These are phyloP conservation scores for Tiliacea aurago DNA, from an alignment of 2,888 invertebrate species.

Conservation along the genomic window DNA sequence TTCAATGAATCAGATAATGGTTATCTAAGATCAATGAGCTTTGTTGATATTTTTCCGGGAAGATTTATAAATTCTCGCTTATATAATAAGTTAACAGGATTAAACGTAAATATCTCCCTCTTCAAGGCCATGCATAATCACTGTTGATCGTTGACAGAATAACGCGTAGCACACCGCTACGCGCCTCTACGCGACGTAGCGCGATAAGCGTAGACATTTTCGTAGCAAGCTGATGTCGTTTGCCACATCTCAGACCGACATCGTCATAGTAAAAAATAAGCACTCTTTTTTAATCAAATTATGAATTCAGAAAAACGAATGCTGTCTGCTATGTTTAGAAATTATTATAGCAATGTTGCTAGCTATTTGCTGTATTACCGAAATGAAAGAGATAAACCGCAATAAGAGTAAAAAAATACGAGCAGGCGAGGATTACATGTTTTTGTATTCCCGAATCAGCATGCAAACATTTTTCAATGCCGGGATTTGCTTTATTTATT, in stretches of 20 bases:
- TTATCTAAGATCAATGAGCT: conserved; percentile 55
- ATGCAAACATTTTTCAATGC: conserved; percentile 59
- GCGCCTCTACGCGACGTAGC: conserved; percentile 30
- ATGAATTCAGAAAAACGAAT: neutral
- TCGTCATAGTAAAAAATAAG: neutral
- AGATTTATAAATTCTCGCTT: conserved; percentile 23
- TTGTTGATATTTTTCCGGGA: conserved; percentile 28
- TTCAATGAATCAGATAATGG: conserved; percentile 42
- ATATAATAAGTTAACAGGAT: neutral
- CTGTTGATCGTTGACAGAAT: conserved; percentile 11
- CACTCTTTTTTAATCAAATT: neutral
- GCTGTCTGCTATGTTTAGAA: conserved; percentile 4
- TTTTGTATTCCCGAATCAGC: conserved; percentile 58
- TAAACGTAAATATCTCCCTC: neutral
- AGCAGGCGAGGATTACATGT: conserved; percentile 47
- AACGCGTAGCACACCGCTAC: conserved; percentile 21
- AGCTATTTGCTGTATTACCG: conserved; percentile 27
- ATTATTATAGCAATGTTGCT: conserved; percentile 23
- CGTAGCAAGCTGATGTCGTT: conserved; percentile 23
- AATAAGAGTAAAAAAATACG: conserved; percentile 50
- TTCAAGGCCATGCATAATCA: conserved; percentile 4
- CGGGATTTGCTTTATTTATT: conserved; percentile 55
- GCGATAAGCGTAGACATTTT: conserved; percentile 20
- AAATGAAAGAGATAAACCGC: conserved; percentile 37
- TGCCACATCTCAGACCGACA: neutral